Base-by-base conservation (phyloP, 2,888 invertebrate genomes). In the Coelopa pilipes region DNA sequence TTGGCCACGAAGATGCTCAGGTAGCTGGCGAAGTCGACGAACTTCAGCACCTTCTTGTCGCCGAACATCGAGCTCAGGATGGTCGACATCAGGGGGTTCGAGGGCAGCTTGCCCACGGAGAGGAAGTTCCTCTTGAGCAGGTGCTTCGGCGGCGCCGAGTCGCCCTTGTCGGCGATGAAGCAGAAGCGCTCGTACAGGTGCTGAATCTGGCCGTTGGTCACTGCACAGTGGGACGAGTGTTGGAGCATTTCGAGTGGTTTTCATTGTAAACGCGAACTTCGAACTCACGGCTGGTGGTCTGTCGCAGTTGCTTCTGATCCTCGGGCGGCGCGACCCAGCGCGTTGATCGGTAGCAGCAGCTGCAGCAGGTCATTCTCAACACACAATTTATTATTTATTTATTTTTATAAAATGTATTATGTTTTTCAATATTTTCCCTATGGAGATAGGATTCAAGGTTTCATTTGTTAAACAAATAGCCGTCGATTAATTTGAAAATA, bases 151-250 rank as follows among this genome's bases (percentile, higher is more conserved):
- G 65, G 65, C n/a, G 34, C 47, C 12, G 5, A 17, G n/a, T n/a
- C 46, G 17, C 17, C 46, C 11, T 62, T 24, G 13, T 21, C 45
- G 45, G 65, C 15, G 46, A 47, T 47, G 15, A 65, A 12, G 46
- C 47, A 65, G 47, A 65, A 65, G 15, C 65, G 65, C 15, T 65
- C 34, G 19, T 65, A 65, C 17, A 65, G 11, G 46, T 65, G 49
- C 34, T 65, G 65, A n/a, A 65, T 65, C 47, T 65, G 46, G 3
- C 65, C 65, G 47, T 45, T 45, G 7, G 65, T 46, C 46, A 65
- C 65, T 65, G 49, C 13, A 62, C 19, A 45, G 34, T 62, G n/a
- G n/a, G n/a, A n/a, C n/a, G n/a, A 21, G 19, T 9, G 21, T 21
- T 60, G 1, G 34, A 4, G 9, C 10, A 15, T 63, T 34, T 34